Evolutionary conservation across 2,797 vertebrate species (phyloP), one percentile per base, ranked within the genome.

Genomic region (Oreochromis mossambicus): DNA sequence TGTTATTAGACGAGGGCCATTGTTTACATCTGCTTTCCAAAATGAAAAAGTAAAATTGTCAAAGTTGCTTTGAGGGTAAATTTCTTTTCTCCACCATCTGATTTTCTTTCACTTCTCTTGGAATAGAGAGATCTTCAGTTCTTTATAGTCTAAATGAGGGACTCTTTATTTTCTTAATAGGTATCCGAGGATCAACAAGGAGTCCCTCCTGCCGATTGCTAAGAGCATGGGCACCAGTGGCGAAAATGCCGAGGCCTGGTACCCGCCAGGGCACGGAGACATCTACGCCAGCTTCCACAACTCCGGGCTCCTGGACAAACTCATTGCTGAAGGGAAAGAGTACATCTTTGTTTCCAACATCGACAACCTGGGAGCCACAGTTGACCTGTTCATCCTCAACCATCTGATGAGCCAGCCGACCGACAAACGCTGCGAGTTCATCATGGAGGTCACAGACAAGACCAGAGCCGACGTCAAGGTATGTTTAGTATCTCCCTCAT

Each of bases 401-500:
- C 98, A 99, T 83, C 97, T 99, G 68, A 97, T 98, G 96, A 98
- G 97, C 92, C 97, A 97, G 84, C 98, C 98, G 43, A 97, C 97
- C 15, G 97, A 97, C 77, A 97, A 95, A 50, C 97, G 97, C 91
- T 99, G 98, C 80, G 98, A 99, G 94, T 99, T 99, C 91, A 96
- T 99, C 94, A 99, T 99, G 98, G 98, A 99, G 95, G 98, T 99
- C 93, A 99, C 98, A 3, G 98, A 99, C 94, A 99, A 99, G 94
- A 99, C 98, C 56, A 91, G 98, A 77, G 98, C 98, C 0, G 98
- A 99, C 78, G 98, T 99, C 86, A 99, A 99, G 97, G 98, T 99
- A 13, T 12, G 79, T 7, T 6, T 19, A 0, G 21, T 1, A 7
- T 9, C 2, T 8, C 2, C 24, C 43, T 73, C 7, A 1, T 0